Conservation (phyloP, 2,797 vertebrate species). For the Hydrocynus forskahlii region DNA sequence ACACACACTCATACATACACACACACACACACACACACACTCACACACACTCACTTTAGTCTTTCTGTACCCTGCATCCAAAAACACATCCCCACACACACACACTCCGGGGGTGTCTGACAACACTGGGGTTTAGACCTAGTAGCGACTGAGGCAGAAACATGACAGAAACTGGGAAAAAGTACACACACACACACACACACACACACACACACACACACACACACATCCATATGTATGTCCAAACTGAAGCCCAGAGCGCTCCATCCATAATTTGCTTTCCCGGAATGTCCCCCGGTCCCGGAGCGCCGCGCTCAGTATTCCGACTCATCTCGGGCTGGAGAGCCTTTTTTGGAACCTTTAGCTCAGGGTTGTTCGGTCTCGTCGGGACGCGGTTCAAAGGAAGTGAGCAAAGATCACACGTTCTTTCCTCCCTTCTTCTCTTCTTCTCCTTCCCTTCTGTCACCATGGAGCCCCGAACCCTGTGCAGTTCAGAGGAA, state of each 20-base stretch:
- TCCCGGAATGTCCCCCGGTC: conserved; percentile 72
- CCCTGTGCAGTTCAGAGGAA: conserved; percentile 57
- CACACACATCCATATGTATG: conserved; percentile 67
- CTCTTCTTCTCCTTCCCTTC: conserved; percentile 51
- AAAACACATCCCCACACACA: conserved; percentile 32
- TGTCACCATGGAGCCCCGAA: conserved; percentile 50
- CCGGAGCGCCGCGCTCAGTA: conserved; percentile 74
- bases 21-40: too few relatives aligned
- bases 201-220: conserved; percentile 41
- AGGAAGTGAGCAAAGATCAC: conserved; percentile 78
- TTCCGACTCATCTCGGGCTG: conserved; percentile 80
- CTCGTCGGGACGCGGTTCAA: conserved; percentile 79
- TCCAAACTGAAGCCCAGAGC: conserved; percentile 58
- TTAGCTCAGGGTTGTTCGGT: conserved; percentile 75
- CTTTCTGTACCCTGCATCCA: not conserved
- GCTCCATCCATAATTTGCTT: conserved; percentile 70
- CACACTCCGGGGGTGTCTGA: conserved; percentile 38
- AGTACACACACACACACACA: too few relatives aligned
- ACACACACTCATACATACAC: too few relatives aligned
- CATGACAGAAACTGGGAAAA: conserved; percentile 54
- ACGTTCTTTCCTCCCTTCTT: conserved; percentile 67
- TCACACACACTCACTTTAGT: conserved; percentile 8
- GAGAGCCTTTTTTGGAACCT: conserved; percentile 74
- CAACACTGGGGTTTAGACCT: conserved; percentile 50
- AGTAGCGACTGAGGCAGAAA: conserved; percentile 42